Base-by-base conservation (phyloP, 2,888 invertebrate species). In the Meliscaeva auricollis region DNA sequence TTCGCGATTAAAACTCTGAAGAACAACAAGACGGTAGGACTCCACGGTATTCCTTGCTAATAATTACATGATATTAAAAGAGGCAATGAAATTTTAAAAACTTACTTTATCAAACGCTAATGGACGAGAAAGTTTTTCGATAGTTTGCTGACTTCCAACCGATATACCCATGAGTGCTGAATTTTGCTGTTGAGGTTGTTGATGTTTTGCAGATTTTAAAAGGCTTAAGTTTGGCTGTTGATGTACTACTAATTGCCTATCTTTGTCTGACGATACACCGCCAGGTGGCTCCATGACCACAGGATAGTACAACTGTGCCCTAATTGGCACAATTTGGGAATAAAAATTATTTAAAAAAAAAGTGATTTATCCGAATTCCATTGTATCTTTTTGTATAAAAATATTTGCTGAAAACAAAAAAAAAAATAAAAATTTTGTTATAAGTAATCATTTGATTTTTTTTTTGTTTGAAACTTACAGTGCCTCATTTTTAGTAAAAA, bases 81-180 rank as follows among this genome's bases (percentile, higher is more conserved):
- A n/a, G n/a, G n/a, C n/a, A n/a, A n/a, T n/a, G n/a, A n/a, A n/a
- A n/a, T 8, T 38, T 6, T 38, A 26, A 48, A 30, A 26, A 79
- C 80, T 92, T 91, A 95, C 95, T 95, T 95, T 95, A 93, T 95
- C 95, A 93, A 95, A 95, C 92, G 95, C 95, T 93, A 94, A 93
- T 90, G 95, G 95, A 93, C 95, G 89, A 38, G 92, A 92, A n/a
- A 92, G 88, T 88, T 91, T 91, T 78, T 92, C 92, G 87, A 92
- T 89, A 56, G 91, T 89, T 87, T 90, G 91, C 79, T 90, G 91
- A 38, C 89, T 79, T 88, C 83, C 70, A 88, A 88, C 76, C 62
- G 89, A 88, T 72, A 89, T 88, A 22, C 88, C 87, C 54, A 88
- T 87, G n/a, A 88, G 87, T 81, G 88, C 88, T 69, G 89, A 89